These are phyloP conservation scores for Caenorhabditis japonica DNA, from an alignment of 2,888 invertebrate species.

Conservation along the genomic window DNA sequence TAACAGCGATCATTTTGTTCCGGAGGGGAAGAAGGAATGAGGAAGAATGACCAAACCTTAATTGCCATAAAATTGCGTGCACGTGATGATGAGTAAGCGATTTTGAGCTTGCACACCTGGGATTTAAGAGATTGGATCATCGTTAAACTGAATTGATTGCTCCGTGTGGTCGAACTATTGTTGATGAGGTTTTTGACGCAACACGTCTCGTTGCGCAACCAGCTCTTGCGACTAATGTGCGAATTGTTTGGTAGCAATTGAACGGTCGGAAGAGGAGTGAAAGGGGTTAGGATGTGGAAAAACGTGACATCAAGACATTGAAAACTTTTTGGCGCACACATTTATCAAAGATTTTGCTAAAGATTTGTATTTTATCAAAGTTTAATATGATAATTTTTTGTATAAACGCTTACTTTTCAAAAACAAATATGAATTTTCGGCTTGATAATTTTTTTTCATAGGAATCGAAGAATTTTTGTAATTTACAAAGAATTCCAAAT, in stretches of 20 bases:
- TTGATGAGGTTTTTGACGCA: conserved; percentile 34
- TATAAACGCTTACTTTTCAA: too few relatives aligned
- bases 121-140: conserved; percentile 39
- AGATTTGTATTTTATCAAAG: too few relatives aligned
- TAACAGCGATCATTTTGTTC: conserved; percentile 3
- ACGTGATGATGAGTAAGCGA: too few relatives aligned
- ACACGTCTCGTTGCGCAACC: conserved; percentile 33
- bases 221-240: conserved; percentile 19
- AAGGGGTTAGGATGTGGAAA: background rate
- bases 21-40: background rate
- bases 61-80: conserved; percentile 44
- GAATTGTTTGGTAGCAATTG: conserved; percentile 24
- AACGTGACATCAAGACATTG: too few relatives aligned
- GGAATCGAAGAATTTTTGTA: too few relatives aligned
- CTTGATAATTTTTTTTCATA: too few relatives aligned
- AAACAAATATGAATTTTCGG: too few relatives aligned
- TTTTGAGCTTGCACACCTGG: conserved; percentile 36
- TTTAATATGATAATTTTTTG: too few relatives aligned
- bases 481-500: too few relatives aligned
- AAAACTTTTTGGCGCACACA: too few relatives aligned
- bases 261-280: conserved; percentile 8
- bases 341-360: too few relatives aligned
- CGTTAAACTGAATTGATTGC: conserved; percentile 52
- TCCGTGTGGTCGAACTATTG: conserved; percentile 30
- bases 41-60: conserved; percentile 6